phyloP scores from a whole-genome alignment of 1,140 invertebrate genomes.

The Heterodera carotae region DNA sequence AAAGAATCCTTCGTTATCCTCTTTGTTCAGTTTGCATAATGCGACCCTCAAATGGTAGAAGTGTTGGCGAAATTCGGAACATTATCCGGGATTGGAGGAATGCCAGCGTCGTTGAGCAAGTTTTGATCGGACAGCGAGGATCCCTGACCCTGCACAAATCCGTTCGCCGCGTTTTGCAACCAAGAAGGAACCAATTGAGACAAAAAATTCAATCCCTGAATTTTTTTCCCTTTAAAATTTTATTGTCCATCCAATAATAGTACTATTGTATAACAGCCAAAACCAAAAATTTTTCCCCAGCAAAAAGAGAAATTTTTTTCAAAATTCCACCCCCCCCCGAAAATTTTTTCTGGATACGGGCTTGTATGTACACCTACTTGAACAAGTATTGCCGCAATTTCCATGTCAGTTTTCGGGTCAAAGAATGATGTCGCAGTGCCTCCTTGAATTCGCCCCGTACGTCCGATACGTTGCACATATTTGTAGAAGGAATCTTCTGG shows the following conservation, averaged over 20 bases:
- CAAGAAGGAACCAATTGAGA: background rate
- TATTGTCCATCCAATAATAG: too few relatives aligned
- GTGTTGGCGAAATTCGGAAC: background rate
- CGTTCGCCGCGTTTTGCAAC: background rate
- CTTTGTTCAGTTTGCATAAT: too few relatives aligned
- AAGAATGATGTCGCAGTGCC: conserved; percentile 53
- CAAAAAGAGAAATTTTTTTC: background rate
- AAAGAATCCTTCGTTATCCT: too few relatives aligned
- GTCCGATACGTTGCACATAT: conserved; percentile 86
- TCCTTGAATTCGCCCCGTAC: conserved; percentile 73
- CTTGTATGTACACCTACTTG: too few relatives aligned
- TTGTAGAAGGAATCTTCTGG: conserved; percentile 86
- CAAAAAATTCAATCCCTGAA: background rate
- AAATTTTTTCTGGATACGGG: too few relatives aligned
- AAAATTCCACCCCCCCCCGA: conserved; percentile 32
- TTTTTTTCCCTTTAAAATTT: background rate
- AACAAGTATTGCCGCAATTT: conserved; percentile 34
- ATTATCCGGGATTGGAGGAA: background rate
- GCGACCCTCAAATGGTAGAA: background rate
- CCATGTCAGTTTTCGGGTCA: conserved; percentile 37
- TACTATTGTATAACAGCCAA: background rate
- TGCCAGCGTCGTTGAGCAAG: background rate
- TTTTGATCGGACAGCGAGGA: background rate
- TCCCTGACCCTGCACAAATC: background rate
- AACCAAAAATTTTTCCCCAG: background rate